Evolutionary conservation across 2,888 invertebrate species (phyloP), one percentile per base, ranked within the genome.

Genomic region (Tineola bisselliella): DNA sequence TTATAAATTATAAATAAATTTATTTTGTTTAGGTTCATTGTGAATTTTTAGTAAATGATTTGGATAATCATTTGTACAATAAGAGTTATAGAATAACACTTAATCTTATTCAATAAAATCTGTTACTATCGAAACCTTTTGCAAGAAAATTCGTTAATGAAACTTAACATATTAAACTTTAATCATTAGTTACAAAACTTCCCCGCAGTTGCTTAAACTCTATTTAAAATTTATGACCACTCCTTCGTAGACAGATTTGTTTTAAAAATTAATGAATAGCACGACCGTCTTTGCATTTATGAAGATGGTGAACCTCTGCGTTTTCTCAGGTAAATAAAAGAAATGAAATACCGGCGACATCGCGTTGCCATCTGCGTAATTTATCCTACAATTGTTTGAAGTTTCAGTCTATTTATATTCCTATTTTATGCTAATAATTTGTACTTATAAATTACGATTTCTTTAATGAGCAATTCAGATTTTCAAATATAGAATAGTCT

Each of bases 121-220:
- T 15, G 15, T 48, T 15, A 48, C 48, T 48, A 17, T 13, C 8
- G 17, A 48, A 13, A 48, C 6, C 15, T 48, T 48, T 48, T n/a
- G 5, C 48, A 1, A 38, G 25, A 25, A 43, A 5, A 43, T 43
- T 3, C 8, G 10, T 13, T 48, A 48, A 17, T 48, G 48, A 48
- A 48, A 48, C 48, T 48, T 48, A 15, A 17, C 48, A 48, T 48
- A 48, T 48, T 48, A 48, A 48, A 48, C 48, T 48, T 48, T 15
- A 15, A 48, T 48, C 48, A 13, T 48, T 48, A 48, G 48, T 8
- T 38, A 10, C 8, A 48, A 48, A 48, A 48, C 15, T 48, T 48
- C n/a, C 10, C 48, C 48, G 10, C 38, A 38, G 10, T 38, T 38
- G 38, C 10, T n/a, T 38, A 3, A 38, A 38, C n/a, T 38, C 2